Evolutionary conservation across 2,888 invertebrate species (phyloP).

Genomic region (Artemia sp.): DNA sequence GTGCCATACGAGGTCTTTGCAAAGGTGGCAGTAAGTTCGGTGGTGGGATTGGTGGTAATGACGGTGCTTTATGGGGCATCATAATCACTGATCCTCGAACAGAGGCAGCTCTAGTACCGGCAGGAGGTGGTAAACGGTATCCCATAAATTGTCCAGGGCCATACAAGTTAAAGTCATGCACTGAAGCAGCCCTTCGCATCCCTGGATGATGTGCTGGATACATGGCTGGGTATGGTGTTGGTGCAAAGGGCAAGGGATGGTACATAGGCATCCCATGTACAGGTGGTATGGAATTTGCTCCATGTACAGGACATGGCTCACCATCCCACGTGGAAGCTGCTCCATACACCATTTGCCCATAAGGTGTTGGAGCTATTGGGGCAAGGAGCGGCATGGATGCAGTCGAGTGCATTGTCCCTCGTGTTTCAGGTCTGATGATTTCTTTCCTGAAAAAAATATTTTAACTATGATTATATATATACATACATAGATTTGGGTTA

Average conservation of each 20-base stretch:
- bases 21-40: constrained; percentile 25
- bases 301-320: constrained; percentile 26
- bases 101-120: constrained; percentile 13
- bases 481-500: too few species aligned
- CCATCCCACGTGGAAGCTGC: constrained; percentile 25
- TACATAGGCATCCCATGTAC: constrained; percentile 15
- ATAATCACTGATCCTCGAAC: constrained; percentile 13
- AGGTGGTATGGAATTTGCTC: constrained; percentile 8
- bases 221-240: not conserved
- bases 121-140: constrained; percentile 11
- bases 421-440: constrained; percentile 20
- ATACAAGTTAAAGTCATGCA: constrained; percentile 17
- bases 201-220: constrained; percentile 8
- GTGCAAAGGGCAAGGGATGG: not conserved
- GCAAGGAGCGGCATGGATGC: constrained; percentile 23
- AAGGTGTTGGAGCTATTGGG: constrained; percentile 20
- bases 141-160: not conserved
- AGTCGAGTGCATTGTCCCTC: constrained; percentile 25
- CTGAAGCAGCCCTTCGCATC: constrained; percentile 21
- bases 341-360: not conserved
- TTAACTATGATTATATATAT: not conserved
- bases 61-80: constrained; percentile 18
- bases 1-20: constrained; percentile 25
- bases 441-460: constrained; percentile 14
- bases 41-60: constrained; percentile 24